Base-by-base conservation (phyloP, 2,797 vertebrate species). In the Lacerta viridis region DNA sequence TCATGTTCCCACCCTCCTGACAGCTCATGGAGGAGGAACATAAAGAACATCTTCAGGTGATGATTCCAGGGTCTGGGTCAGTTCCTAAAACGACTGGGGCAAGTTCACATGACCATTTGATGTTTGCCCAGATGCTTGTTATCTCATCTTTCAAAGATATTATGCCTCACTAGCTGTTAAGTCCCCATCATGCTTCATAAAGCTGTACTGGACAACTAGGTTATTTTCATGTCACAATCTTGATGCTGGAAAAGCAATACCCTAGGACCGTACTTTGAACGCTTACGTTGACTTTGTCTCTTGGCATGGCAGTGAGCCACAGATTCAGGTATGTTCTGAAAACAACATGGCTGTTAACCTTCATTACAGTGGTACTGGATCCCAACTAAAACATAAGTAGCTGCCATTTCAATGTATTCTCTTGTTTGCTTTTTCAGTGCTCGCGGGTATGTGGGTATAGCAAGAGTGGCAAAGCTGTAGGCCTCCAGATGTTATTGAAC, bases 31-130 rank as follows among this genome's bases (percentile, higher is more conserved):
- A 55, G 13, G 13, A 55, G 50, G 50, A 13, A 55, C 50, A 55
- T 13, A 15, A 55, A 55, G 50, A 15, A 55, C 13, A 55, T 55
- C 50, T 55, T 15, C 50, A 55, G 50, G 15, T 55, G 50, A 55
- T 55, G 50, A 55, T 55, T 55, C 13, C 50, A 55, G 50, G 50
- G 50, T 55, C 50, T 55, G 50, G 3, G 13, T 55, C 3, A 4
- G 50, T 55, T 55, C 50, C 11, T 55, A 86, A 79, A 86, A 36
- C 1, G 46, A 68, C 18, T 17, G 64, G 79, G 61, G 64, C 29
- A n/a, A 86, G 25, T 79, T 69, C 76, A 79, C 29, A 41, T 79
- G 41, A 86, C 39, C 75, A 68, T 78, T 46, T n/a, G 76, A 15
- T 75, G 72, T 36, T 64, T 25, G 36, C 33, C 18, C 36, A 61